Evolutionary conservation across 1,140 invertebrate species (phyloP).

Genomic region (Nomia melanderi): DNA sequence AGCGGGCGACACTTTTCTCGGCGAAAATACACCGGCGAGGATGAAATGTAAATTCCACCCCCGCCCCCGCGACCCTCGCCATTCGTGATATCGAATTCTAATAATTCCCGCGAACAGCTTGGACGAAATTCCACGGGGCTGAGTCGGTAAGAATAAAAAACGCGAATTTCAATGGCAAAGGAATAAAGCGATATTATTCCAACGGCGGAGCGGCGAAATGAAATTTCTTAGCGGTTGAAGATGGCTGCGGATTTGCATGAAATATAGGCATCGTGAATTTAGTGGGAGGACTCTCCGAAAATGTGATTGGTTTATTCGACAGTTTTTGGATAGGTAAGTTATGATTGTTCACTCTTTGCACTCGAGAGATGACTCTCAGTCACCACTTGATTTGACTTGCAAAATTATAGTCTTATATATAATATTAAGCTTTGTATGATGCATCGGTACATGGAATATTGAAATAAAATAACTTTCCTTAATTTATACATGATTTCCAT

Average conservation of each 20-base stretch:
- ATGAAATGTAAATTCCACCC: constrained; percentile 18
- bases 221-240: background rate
- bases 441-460: too few relatives aligned
- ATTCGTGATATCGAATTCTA: constrained; percentile 26
- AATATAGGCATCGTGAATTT: background rate
- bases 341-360: too few relatives aligned
- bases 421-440: too few relatives aligned
- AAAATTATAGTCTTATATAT: too few relatives aligned
- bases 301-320: too few relatives aligned
- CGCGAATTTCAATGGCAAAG: constrained; percentile 33
- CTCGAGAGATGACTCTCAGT: too few relatives aligned
- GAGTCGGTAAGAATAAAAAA: background rate
- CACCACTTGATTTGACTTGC: too few relatives aligned
- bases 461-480: too few relatives aligned
- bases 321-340: too few relatives aligned
- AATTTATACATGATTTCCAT: too few relatives aligned
- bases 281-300: too few relatives aligned
- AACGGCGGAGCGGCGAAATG: background rate
- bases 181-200: constrained; percentile 5
- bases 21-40: background rate
- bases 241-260: background rate
- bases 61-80: background rate
- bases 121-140: background rate
- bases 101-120: constrained; percentile 18
- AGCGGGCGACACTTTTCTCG: background rate